These are phyloP conservation scores for Pyrocephalus nanus DNA, from an alignment of 2,797 vertebrate genomes.

Conservation along the genomic window DNA sequence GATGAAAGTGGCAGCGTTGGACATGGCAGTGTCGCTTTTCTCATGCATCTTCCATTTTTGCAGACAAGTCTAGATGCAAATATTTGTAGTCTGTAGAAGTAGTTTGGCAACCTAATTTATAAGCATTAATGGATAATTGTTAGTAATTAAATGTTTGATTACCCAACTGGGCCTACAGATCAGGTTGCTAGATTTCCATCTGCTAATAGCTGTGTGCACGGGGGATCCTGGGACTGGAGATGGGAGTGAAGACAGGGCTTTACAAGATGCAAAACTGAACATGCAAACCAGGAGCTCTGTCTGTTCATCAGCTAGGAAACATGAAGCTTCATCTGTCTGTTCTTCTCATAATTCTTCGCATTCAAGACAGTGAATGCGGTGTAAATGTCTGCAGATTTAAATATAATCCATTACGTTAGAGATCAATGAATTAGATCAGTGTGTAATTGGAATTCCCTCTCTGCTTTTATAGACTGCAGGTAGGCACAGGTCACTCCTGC, in stretches of 20 bases:
- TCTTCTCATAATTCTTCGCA: background rate
- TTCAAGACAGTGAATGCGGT: background rate
- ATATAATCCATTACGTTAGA: background rate
- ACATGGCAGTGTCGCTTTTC: background rate
- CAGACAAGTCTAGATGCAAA: conserved; percentile 23
- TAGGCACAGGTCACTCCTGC: background rate
- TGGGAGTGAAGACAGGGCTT: background rate
- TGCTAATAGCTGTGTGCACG: conserved; percentile 35
- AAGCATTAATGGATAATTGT: conserved; percentile 64
- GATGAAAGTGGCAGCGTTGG: background rate
- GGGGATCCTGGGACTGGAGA: background rate
- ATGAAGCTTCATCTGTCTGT: background rate
- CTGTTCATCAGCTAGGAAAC: background rate
- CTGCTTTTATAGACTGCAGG: background rate
- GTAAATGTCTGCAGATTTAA: background rate
- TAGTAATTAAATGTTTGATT: conserved; percentile 67
- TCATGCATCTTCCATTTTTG: background rate
- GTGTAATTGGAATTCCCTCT: background rate
- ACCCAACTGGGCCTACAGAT: conserved; percentile 56
- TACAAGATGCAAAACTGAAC: background rate
- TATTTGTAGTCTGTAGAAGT: conserved; percentile 47
- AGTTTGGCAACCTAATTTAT: conserved; percentile 61
- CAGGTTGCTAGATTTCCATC: conserved; percentile 46
- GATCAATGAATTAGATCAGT: background rate
- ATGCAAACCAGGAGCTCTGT: background rate